Conservation (phyloP, 1,140 invertebrate species). For the Diuraphis noxia region DNA sequence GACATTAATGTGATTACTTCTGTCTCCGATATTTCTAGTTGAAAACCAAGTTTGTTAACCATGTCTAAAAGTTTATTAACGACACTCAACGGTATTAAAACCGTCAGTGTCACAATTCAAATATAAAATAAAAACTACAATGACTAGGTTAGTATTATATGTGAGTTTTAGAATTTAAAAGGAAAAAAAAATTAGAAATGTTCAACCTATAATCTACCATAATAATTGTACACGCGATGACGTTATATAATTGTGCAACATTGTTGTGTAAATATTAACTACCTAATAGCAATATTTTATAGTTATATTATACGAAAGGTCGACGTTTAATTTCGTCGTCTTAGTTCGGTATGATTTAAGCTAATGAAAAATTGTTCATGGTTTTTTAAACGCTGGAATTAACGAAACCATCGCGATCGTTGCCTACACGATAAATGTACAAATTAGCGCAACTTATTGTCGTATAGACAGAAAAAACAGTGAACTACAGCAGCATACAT, state of each 20-base stretch:
- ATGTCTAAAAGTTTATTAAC: not conserved
- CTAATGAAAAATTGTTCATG: slow-evolving; percentile 23
- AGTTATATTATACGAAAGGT: not conserved
- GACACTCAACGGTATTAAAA: not conserved
- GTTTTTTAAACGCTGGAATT: not conserved
- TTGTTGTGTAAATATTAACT: not conserved
- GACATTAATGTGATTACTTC: not conserved
- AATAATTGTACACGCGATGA: too few species aligned
- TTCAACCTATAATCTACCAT: too few species aligned
- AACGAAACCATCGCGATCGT: not conserved
- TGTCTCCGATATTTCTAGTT: not conserved
- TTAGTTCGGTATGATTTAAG: not conserved
- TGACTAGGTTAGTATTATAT: too few species aligned
- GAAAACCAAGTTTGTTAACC: not conserved
- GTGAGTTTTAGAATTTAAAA: too few species aligned
- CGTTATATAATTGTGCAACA: too few species aligned
- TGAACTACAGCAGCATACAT: not conserved
- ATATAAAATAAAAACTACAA: not conserved
- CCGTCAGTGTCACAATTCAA: not conserved
- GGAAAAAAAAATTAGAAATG: too few species aligned
- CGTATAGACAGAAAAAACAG: not conserved
- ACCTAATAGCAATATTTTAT: not conserved
- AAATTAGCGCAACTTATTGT: not conserved
- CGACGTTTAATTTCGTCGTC: not conserved
- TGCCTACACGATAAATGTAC: too few species aligned